These are phyloP conservation scores for Mesocricetus auratus DNA, from an alignment of 2,113 vertebrate species.

Conservation along the genomic window DNA sequence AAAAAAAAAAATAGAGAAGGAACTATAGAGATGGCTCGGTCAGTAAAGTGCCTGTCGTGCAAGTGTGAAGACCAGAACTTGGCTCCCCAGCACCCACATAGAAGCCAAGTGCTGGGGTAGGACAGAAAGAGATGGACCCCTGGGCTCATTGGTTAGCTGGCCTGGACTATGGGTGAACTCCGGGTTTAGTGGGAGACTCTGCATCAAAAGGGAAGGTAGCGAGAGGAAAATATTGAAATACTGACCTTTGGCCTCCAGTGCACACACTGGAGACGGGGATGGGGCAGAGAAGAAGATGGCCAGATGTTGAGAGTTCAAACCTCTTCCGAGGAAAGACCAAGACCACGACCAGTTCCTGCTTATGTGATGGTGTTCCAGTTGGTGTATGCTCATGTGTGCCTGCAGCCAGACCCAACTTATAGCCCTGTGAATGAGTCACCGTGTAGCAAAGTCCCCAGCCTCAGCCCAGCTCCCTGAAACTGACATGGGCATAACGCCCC, in stretches of 20 bases:
- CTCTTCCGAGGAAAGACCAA: neutral
- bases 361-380: neutral
- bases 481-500: accelerated
- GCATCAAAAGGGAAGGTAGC: neutral
- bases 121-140: neutral
- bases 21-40: neutral
- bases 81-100: neutral
- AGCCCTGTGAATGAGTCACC: neutral
- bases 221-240: neutral
- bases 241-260: neutral
- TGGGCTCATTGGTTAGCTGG: neutral
- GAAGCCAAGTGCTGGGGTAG: neutral
- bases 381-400: neutral
- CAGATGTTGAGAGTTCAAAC: neutral
- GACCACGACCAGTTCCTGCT: neutral
- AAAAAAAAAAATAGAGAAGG: neutral
- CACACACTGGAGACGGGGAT: neutral
- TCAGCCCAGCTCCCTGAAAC: accelerated
- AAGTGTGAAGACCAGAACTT: neutral
- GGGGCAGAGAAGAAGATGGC: neutral
- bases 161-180: neutral
- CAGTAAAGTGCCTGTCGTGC: neutral
- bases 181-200: neutral
- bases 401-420: neutral
- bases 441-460: neutral